phyloP scores from a whole-genome alignment of 1,140 invertebrate species.

The Hypsibius dujardini region DNA sequence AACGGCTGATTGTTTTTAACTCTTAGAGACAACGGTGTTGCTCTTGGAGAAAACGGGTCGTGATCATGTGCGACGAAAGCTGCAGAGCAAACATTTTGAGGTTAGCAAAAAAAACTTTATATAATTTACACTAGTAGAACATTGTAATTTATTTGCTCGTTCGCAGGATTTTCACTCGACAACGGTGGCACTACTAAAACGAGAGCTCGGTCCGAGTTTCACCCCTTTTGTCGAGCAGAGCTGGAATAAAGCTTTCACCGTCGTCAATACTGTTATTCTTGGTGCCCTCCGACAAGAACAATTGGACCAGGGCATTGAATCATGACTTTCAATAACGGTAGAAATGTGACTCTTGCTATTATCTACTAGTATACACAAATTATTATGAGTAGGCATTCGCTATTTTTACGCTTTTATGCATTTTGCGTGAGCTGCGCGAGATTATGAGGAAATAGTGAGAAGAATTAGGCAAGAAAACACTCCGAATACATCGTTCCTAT shows the following conservation, averaged over 20 bases:
- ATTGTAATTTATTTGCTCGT: neutral
- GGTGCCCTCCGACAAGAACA: neutral
- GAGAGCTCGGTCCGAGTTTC: neutral
- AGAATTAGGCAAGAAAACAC: too few species aligned
- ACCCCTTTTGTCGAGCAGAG: neutral
- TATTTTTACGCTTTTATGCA: too few species aligned
- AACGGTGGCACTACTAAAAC: neutral
- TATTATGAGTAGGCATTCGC: too few species aligned
- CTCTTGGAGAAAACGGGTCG: neutral
- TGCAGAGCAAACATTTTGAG: neutral
- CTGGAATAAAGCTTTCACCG: neutral
- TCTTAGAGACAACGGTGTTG: constrained; percentile 5
- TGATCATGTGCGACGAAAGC: neutral
- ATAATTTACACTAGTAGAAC: neutral
- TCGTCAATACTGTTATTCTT: neutral
- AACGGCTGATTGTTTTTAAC: neutral
- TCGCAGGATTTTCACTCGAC: neutral
- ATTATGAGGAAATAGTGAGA: too few species aligned
- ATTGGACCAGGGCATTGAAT: neutral
- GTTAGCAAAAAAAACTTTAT: neutral
- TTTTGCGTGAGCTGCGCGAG: too few species aligned
- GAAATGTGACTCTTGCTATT: too few species aligned
- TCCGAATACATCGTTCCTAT: too few species aligned
- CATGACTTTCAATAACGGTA: too few species aligned
- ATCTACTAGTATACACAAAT: too few species aligned